Percentiles rank a stretch among this genome's conserved stretches.
These are phyloP conservation scores for Coranthus polyacanthus DNA, from an alignment of 2,797 vertebrate genomes.

Conservation along the genomic window DNA sequence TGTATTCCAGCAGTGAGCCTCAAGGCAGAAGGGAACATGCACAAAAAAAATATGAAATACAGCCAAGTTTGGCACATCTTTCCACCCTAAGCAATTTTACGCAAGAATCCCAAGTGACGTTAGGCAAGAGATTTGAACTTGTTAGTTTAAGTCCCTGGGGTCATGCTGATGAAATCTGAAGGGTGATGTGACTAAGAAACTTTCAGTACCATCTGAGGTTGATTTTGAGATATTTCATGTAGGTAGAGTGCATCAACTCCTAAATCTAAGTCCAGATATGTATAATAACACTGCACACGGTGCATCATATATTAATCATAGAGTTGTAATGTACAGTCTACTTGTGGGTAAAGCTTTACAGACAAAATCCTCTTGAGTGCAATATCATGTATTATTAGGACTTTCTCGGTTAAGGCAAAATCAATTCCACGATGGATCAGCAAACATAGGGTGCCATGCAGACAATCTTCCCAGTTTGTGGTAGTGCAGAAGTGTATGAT, in stretches of 20 bases:
- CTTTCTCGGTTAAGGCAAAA: too few species aligned
- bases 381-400: not conserved
- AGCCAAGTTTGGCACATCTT: constrained; percentile 20
- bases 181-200: constrained; percentile 7
- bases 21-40: constrained; percentile 23
- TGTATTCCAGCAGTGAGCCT: constrained; percentile 39
- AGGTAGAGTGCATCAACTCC: too few species aligned
- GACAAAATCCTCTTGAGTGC: not conserved
- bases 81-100: constrained; percentile 15
- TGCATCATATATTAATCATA: not conserved
- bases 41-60: constrained; percentile 27
- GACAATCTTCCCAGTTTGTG: not conserved
- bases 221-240: constrained; percentile 1
- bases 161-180: constrained; percentile 11
- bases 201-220: not conserved
- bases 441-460: not conserved
- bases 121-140: not conserved
- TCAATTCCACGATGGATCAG: not conserved
- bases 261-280: too few species aligned
- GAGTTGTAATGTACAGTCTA: not conserved
- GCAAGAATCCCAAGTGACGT: constrained; percentile 19
- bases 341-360: too few species aligned
- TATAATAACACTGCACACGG: too few species aligned
- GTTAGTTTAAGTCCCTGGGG: constrained; percentile 4
- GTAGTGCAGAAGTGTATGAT: too few species aligned